These are phyloP conservation scores for Podarcis cretensis DNA, from an alignment of 2,113 vertebrate genomes.

Conservation along the genomic window DNA sequence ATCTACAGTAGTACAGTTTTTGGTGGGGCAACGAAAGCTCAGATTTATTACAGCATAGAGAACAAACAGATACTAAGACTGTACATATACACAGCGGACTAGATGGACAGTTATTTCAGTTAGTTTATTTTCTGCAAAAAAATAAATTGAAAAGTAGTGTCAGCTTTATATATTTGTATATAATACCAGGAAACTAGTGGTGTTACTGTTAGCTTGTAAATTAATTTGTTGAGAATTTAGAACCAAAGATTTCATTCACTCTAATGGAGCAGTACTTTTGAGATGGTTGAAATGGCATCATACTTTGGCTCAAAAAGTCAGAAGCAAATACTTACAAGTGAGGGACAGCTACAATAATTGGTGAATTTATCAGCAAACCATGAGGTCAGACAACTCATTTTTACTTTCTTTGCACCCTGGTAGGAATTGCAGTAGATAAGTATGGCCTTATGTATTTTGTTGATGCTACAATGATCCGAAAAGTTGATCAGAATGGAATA, in stretches of 20 bases:
- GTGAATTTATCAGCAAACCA: constrained; percentile 23
- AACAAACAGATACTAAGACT: too few relatives aligned
- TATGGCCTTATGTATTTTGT: constrained; percentile 99
- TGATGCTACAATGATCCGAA: constrained; percentile 98
- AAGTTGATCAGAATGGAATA: constrained; percentile 98
- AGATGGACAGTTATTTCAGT: too few relatives aligned
- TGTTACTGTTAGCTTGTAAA: neutral
- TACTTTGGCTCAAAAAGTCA: neutral
- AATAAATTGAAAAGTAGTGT: neutral
- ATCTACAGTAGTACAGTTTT: too few relatives aligned
- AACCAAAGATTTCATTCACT: constrained; percentile 21
- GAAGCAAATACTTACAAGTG: neutral
- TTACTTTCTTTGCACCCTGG: constrained; percentile 44
- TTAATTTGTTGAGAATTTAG: constrained; percentile 4
- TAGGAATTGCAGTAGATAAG: constrained; percentile 98
- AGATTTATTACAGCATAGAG: too few relatives aligned
- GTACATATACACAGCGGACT: too few relatives aligned
- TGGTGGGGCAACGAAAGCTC: too few relatives aligned
- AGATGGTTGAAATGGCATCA: neutral
- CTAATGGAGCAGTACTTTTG: neutral
- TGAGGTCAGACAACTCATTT: constrained; percentile 16
- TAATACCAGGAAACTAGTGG: neutral
- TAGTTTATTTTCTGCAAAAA: neutral
- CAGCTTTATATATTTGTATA: neutral
- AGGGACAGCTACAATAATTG: neutral